Evolutionary conservation across 2,113 vertebrate species (phyloP).

Genomic region (Crotalus helleri): DNA sequence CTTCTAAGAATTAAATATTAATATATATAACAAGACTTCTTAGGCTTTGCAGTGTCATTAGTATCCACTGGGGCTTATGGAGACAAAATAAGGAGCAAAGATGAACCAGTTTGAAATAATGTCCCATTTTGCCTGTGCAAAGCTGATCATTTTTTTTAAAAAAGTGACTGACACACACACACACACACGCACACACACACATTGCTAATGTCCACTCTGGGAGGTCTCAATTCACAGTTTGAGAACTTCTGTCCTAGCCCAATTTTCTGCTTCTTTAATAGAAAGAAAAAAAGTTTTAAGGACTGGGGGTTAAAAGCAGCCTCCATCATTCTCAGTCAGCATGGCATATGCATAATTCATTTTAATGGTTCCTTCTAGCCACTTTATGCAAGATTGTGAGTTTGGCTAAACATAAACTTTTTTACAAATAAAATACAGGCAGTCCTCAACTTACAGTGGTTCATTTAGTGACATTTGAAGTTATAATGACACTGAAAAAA

Average conservation of each 20-base stretch:
- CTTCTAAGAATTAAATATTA: not conserved
- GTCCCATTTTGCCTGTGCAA: not conserved
- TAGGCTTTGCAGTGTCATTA: not conserved
- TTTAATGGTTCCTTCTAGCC: not conserved
- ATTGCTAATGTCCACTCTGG: not conserved
- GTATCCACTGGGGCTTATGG: not conserved
- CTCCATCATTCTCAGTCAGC: not conserved
- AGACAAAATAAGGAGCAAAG: not conserved
- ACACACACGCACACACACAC: too few species aligned
- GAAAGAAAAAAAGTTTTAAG: not conserved
- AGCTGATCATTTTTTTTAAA: not conserved
- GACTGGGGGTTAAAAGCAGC: not conserved
- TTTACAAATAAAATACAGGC: not conserved
- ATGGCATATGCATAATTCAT: not conserved
- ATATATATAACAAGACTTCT: not conserved
- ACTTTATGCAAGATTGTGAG: not conserved
- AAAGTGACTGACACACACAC: not conserved
- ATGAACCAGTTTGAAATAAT: not conserved
- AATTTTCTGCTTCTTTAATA: not conserved
- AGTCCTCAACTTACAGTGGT: not conserved
- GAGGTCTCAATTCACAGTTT: not conserved
- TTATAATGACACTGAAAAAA: not conserved
- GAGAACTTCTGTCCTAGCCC: not conserved
- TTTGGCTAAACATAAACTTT: not conserved
- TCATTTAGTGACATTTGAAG: not conserved